Conservation (phyloP, 2,113 vertebrate species). For the Circaetus cinerascens region DNA sequence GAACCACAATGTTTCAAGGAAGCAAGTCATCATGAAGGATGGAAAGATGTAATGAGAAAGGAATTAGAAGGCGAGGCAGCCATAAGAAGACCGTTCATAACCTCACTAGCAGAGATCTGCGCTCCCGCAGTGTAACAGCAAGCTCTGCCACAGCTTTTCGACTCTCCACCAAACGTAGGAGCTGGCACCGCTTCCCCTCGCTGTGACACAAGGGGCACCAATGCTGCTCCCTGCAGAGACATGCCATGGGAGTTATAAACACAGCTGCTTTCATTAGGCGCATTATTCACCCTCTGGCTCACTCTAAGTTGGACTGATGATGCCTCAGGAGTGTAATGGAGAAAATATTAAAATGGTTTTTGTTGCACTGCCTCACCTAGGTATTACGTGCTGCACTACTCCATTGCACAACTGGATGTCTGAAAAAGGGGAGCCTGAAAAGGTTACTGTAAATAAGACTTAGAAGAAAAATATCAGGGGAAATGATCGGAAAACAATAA, state of each 20-base stretch:
- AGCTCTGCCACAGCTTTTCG: neutral
- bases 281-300: neutral
- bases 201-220: neutral
- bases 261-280: neutral
- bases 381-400: neutral
- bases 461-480: neutral
- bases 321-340: neutral
- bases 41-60: too few relatives aligned
- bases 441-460: neutral
- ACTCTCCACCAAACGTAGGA: rapidly evolving
- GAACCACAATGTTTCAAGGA: too few relatives aligned
- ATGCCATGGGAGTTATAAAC: neutral
- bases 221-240: neutral
- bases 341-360: neutral
- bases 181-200: rapidly evolving
- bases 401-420: neutral
- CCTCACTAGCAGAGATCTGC: neutral
- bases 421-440: neutral
- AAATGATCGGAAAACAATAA: neutral
- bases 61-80: too few relatives aligned
- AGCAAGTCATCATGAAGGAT: too few relatives aligned
- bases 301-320: neutral
- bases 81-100: neutral
- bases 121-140: neutral
- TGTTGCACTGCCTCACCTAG: neutral